Percentiles rank a stretch among this genome's conserved stretches.
phyloP scores from a whole-genome alignment of 2,113 vertebrate genomes.

The Diadophis punctatus region DNA sequence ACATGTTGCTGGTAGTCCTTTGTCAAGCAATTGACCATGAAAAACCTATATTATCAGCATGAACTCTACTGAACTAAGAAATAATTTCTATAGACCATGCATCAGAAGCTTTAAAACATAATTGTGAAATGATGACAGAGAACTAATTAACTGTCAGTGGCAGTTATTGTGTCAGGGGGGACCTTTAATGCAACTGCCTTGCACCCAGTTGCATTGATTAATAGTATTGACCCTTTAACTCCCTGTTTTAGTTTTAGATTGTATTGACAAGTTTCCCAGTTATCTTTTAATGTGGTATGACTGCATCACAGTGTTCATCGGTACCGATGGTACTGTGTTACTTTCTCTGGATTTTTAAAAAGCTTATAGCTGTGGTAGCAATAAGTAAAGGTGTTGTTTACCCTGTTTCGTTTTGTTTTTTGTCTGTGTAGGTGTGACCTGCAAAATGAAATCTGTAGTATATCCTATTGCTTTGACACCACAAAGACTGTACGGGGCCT shows the following conservation, averaged over 20 bases:
- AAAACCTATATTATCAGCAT: background rate
- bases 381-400: background rate
- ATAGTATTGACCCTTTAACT: background rate
- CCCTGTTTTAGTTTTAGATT: background rate
- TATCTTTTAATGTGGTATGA: background rate
- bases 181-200: background rate
- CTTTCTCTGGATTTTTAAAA: background rate
- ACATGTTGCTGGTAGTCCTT: background rate
- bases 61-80: background rate
- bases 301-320: background rate
- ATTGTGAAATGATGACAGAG: background rate
- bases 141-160: background rate
- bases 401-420: background rate
- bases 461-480: background rate
- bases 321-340: background rate
- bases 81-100: background rate
- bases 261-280: background rate
- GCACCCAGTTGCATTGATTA: background rate
- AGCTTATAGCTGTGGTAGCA: background rate
- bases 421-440: background rate
- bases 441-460: background rate
- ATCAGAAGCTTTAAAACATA: background rate
- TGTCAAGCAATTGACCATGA: background rate
- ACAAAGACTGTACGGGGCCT: background rate
- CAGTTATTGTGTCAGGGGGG: background rate